A percentile compares a stretch with the other conserved stretches of the same genome.
phyloP scores from a whole-genome alignment of 2,113 vertebrate species.

The Macheiramphus alcinus region DNA sequence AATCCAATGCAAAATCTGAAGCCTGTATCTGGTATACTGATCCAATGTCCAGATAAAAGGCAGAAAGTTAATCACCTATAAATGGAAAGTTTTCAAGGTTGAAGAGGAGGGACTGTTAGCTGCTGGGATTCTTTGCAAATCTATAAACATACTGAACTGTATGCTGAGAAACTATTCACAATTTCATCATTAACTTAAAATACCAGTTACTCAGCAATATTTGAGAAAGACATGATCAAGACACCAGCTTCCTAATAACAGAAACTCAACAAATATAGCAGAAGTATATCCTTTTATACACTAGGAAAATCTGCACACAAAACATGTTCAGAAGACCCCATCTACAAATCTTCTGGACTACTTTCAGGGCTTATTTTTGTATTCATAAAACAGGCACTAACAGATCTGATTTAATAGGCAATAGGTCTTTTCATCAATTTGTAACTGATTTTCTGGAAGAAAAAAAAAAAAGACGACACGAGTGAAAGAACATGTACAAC shows the following conservation, averaged over 20 bases:
- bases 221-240: not conserved
- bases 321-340: not conserved
- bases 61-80: not conserved
- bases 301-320: not conserved
- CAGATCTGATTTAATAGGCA: not conserved
- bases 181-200: not conserved
- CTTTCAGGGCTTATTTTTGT: not conserved
- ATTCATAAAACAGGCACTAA: not conserved
- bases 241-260: not conserved
- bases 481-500: not conserved
- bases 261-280: not conserved
- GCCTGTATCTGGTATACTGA: not conserved
- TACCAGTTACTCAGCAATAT: not conserved
- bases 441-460: not conserved
- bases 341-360: not conserved
- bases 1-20: not conserved
- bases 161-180: not conserved
- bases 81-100: slow-evolving; percentile 36
- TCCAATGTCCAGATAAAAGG: not conserved
- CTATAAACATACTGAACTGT: not conserved
- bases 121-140: not conserved
- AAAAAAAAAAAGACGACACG: not conserved
- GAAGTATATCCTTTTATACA: not conserved
- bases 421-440: not conserved
- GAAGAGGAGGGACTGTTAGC: not conserved